phyloP scores from a whole-genome alignment of 2,797 vertebrate genomes.

The Neostethus bicornis region DNA sequence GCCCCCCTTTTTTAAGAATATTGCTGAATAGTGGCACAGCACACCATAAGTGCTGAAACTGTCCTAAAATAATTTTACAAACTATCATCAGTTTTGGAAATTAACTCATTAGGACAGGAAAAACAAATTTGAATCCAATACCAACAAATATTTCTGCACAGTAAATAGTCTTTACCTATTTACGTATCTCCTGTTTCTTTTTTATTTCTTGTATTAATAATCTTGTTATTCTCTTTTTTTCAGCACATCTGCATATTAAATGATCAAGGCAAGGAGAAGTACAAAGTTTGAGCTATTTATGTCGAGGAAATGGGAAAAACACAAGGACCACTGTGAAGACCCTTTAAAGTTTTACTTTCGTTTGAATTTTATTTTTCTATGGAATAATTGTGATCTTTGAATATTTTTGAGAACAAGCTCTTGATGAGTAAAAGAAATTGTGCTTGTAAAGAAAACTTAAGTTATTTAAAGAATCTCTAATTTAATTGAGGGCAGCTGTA shows the following conservation, averaged over 20 bases:
- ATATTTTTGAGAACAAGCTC: conserved; percentile 35
- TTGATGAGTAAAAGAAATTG: conserved; percentile 28
- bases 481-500: conserved; percentile 27
- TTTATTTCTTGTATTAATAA: not conserved
- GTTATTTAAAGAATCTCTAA: conserved; percentile 51
- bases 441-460: conserved; percentile 47
- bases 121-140: not conserved
- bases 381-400: conserved; percentile 50
- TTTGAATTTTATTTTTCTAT: conserved; percentile 66
- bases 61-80: no score
- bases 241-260: conserved; percentile 89
- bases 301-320: no score
- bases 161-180: not conserved
- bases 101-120: no score
- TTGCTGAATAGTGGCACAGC: no score
- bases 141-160: not conserved
- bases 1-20: no score
- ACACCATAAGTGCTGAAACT: no score
- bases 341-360: conserved; percentile 52
- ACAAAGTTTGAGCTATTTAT: conserved; percentile 82
- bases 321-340: conserved; percentile 78
- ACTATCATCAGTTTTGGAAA: no score
- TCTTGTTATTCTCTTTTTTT: not conserved
- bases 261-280: conserved; percentile 86
- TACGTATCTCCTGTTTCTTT: not conserved